phyloP scores from a whole-genome alignment of 2,797 vertebrate genomes.

The Poeciliopsis paucimaculata region DNA sequence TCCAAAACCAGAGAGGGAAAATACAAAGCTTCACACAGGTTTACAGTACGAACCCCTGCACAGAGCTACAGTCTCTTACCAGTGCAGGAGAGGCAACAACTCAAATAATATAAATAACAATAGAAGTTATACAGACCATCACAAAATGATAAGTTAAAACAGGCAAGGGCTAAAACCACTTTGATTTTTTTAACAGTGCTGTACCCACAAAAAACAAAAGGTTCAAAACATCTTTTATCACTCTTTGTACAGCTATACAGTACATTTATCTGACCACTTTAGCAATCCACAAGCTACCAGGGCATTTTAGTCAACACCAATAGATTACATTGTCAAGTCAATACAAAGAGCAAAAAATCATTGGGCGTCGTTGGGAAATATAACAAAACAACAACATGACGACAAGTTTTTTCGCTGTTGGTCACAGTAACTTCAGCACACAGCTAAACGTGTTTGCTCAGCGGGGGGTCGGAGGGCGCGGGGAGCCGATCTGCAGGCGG shows the following conservation, averaged over 20 bases:
- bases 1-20: conserved; percentile 94
- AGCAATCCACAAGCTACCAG: conserved; percentile 82
- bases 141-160: conserved; percentile 84
- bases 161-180: conserved; percentile 84
- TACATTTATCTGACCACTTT: conserved; percentile 81
- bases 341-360: conserved; percentile 76
- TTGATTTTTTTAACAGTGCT: conserved; percentile 81
- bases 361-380: conserved; percentile 59
- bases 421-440: conserved; percentile 75
- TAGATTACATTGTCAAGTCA: conserved; percentile 81
- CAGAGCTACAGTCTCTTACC: conserved; percentile 85
- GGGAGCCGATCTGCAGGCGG: conserved; percentile 61
- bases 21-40: conserved; percentile 99
- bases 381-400: conserved; percentile 56
- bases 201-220: conserved; percentile 80
- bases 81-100: conserved; percentile 82
- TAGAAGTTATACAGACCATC: conserved; percentile 83
- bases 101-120: conserved; percentile 82
- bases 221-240: conserved; percentile 77
- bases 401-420: conserved; percentile 54
- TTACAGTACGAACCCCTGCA: conserved; percentile 90
- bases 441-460: conserved; percentile 62
- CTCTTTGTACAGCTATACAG: conserved; percentile 83
- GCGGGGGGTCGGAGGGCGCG: conserved; percentile 29
- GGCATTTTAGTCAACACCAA: conserved; percentile 79